These are phyloP conservation scores for Eupithecia exiguata DNA, from an alignment of 2,888 invertebrate genomes.

Conservation along the genomic window DNA sequence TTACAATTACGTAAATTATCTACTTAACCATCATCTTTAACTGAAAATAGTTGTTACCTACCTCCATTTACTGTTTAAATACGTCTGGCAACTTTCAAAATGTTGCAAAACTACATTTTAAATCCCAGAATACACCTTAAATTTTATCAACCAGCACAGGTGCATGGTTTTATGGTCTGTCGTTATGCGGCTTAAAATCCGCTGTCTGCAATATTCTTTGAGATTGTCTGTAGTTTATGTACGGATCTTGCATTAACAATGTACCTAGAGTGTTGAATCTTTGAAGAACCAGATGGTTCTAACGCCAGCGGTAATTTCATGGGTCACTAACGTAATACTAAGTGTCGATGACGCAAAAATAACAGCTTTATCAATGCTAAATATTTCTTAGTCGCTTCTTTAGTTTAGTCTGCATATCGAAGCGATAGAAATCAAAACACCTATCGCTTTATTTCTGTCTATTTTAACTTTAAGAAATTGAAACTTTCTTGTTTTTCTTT, in stretches of 20 bases:
- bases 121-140: slow-evolving; percentile 35
- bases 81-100: slow-evolving; percentile 8
- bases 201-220: slow-evolving; percentile 41
- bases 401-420: too few relatives aligned
- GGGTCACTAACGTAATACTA: too few relatives aligned
- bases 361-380: too few relatives aligned
- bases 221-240: slow-evolving; percentile 40
- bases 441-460: too few relatives aligned
- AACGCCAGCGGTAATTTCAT: too few relatives aligned
- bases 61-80: background rate
- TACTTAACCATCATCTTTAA: background rate
- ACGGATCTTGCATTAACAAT: slow-evolving; percentile 18
- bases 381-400: too few relatives aligned
- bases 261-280: background rate
- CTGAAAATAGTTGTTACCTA: background rate
- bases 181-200: slow-evolving; percentile 42
- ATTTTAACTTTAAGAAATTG: too few relatives aligned
- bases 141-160: slow-evolving; percentile 38
- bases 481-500: too few relatives aligned
- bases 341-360: too few relatives aligned
- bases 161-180: slow-evolving; percentile 44
- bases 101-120: slow-evolving; percentile 8
- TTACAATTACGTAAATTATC: background rate
- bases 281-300: too few relatives aligned
- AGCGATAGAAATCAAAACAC: too few relatives aligned